Evolutionary conservation across 2,888 invertebrate species (phyloP).

Genomic region (Beris morrisii): DNA sequence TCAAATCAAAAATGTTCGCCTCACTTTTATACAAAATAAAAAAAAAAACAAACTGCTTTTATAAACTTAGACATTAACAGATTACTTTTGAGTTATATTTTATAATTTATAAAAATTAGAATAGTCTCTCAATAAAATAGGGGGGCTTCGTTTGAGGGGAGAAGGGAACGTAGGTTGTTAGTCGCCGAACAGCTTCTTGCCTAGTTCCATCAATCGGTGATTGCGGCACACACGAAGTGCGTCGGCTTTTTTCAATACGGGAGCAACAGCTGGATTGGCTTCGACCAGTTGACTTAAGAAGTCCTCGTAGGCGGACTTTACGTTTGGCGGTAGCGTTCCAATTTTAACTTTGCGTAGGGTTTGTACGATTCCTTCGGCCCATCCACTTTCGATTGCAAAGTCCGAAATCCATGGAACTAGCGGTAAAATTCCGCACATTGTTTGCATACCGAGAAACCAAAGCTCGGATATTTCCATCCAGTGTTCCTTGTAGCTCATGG

Average conservation of each 20-base stretch:
- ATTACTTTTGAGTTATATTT: too few relatives aligned
- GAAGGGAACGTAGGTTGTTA: conserved; percentile 53
- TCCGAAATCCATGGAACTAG: conserved; percentile 87
- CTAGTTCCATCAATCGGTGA: conserved; percentile 86
- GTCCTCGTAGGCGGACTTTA: conserved; percentile 89
- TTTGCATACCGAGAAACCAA: conserved; percentile 94
- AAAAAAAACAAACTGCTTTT: too few relatives aligned
- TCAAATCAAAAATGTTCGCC: too few relatives aligned
- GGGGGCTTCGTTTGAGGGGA: too few relatives aligned
- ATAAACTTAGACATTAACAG: too few relatives aligned
- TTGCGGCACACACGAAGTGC: conserved; percentile 82
- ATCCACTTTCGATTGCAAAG: conserved; percentile 90
- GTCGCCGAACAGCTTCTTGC: conserved; percentile 85
- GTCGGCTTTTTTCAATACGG: conserved; percentile 78
- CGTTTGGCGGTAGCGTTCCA: conserved; percentile 78
- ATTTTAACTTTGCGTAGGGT: conserved; percentile 81
- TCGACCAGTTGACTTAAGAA: conserved; percentile 82
- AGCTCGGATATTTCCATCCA: conserved; percentile 90
- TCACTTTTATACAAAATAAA: too few relatives aligned
- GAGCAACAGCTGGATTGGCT: conserved; percentile 72
- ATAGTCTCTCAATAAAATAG: too few relatives aligned
- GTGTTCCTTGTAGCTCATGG: conserved; percentile 81
- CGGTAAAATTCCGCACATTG: conserved; percentile 79
- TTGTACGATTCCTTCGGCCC: conserved; percentile 85
- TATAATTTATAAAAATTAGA: too few relatives aligned